Conservation (phyloP, 2,797 vertebrate genomes). For the Megaceryle alcyon region DNA sequence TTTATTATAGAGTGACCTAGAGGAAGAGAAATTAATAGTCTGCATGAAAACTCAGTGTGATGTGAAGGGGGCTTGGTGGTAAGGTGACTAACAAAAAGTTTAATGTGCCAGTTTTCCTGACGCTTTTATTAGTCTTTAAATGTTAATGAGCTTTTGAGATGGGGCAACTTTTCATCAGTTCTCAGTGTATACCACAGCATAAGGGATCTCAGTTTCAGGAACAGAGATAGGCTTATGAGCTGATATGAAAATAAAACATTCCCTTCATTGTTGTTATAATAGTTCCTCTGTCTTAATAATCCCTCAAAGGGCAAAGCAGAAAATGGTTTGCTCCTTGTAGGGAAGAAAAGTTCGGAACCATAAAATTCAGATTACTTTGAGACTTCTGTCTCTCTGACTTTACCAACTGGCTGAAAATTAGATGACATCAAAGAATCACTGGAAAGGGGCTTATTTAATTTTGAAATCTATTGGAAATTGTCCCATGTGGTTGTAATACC, state of each 20-base stretch:
- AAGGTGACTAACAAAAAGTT: background rate
- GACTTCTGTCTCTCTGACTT: background rate
- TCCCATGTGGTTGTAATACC: background rate
- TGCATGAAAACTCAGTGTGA: background rate
- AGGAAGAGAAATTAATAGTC: background rate
- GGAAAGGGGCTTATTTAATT: constrained; percentile 21
- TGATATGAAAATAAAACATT: constrained; percentile 26
- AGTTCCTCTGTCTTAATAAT: constrained; percentile 27
- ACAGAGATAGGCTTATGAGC: background rate
- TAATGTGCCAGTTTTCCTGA: background rate
- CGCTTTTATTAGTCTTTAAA: background rate
- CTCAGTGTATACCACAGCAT: background rate
- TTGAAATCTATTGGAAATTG: constrained; percentile 1
- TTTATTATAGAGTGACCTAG: background rate
- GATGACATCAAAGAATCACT: constrained; percentile 15
- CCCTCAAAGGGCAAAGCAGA: constrained; percentile 4
- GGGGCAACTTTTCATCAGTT: background rate
- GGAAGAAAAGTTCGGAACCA: background rate
- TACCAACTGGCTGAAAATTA: constrained; percentile 26
- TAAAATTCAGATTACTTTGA: constrained; percentile 37
- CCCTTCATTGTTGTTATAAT: background rate
- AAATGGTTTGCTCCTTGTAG: background rate
- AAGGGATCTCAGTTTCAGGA: background rate
- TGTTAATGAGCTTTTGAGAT: background rate
- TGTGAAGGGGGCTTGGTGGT: background rate